Base-by-base conservation (phyloP, 1,140 invertebrate genomes). In the Oscheius sp. region DNA sequence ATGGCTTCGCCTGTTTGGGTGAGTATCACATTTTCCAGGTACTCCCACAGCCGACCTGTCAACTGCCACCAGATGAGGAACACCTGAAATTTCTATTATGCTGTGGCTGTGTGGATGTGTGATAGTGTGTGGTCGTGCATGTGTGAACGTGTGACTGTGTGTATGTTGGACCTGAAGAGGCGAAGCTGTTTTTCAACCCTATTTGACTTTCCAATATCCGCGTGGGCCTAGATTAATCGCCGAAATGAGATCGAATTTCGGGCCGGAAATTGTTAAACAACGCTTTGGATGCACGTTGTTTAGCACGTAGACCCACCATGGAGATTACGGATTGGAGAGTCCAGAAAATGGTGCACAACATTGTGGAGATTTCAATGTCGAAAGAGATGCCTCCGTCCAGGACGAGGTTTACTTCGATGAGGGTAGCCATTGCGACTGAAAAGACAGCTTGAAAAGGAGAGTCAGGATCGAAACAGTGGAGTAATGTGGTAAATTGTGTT, bases 31-130 rank as follows among this genome's bases (percentile, higher is more conserved):
- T 23, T 55, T 23, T 55, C 49, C 7, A 55, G 28, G 23, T 55
- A 55, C 23, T 55, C 28, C 49, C 49, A 55, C 7, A 55, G 49
- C 15, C 49, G 15, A 4, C 49, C 49, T 20, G 15, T 55, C 4
- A 55, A 20, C 23, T 55, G 49, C 49, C 49, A 55, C 49, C 49
- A 55, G 49, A 55, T 55, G 15, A 55, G 49, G 23, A 55, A 55
- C 15, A 15, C 49, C 49, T 55, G 7, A 55, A 55, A 55, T 4
- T 55, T 55, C 49, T 23, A 7, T 55, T 7, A 10, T 42, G 10
- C 38, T 42, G 10, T 42, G 38, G n/a, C n/a, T n/a, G n/a, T n/a
- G n/a, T n/a, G n/a, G n/a, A n/a, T n/a, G n/a, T n/a, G n/a, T n/a
- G n/a, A n/a, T n/a, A n/a, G n/a, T n/a, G n/a, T n/a, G n/a, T n/a